Evolutionary conservation across 2,113 vertebrate species (phyloP).

Genomic region (Eupsittula cactorum): DNA sequence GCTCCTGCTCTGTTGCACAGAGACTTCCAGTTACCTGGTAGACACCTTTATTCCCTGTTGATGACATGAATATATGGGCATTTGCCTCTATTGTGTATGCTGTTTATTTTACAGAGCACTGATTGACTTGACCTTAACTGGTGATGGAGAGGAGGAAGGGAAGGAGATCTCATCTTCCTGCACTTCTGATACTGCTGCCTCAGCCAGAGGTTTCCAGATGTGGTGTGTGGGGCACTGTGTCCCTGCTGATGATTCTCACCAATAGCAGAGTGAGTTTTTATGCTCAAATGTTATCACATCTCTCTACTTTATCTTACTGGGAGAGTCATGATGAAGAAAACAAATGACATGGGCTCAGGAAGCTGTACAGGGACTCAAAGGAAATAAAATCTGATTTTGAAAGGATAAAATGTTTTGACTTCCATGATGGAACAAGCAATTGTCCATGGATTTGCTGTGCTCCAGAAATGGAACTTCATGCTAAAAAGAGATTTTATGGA

Average conservation of each 20-base stretch:
- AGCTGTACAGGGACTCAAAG: neutral
- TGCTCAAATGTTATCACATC: neutral
- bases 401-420: slow-evolving; percentile 64
- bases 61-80: neutral
- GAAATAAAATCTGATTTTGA: slow-evolving; percentile 52
- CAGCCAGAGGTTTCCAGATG: neutral
- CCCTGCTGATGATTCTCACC: neutral
- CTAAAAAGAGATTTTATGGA: slow-evolving; percentile 51
- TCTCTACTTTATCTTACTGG: neutral
- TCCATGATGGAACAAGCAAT: slow-evolving; percentile 57
- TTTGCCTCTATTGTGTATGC: neutral
- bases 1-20: neutral
- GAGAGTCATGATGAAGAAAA: slow-evolving; percentile 1
- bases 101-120: neutral
- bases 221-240: neutral
- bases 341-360: slow-evolving; percentile 22
- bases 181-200: neutral
- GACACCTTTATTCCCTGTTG: neutral
- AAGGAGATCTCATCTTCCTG: neutral
- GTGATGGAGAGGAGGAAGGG: neutral
- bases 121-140: neutral
- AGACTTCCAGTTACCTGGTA: neutral
- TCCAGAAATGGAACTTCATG: slow-evolving; percentile 60
- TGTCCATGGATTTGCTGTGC: slow-evolving; percentile 57
- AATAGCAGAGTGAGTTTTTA: neutral